Conservation (phyloP, 2,888 invertebrate genomes). For the Agonopterix alstromeriana region DNA sequence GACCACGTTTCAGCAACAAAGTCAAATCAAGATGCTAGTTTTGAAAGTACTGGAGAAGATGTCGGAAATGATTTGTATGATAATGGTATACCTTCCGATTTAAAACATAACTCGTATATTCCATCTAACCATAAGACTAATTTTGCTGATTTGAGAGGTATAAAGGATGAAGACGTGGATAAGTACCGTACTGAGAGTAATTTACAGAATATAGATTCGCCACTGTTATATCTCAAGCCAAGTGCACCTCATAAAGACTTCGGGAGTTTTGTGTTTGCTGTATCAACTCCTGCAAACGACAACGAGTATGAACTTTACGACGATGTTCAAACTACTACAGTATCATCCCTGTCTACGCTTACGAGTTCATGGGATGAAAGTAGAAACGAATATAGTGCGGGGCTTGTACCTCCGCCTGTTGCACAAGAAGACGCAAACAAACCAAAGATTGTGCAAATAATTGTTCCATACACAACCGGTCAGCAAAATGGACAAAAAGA, state of each 20-base stretch:
- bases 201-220: constrained; percentile 75
- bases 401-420: constrained; percentile 26
- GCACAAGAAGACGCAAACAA: constrained; percentile 51
- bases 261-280: constrained; percentile 49
- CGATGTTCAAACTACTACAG: constrained; percentile 44
- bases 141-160: constrained; percentile 61
- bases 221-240: constrained; percentile 72
- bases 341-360: constrained; percentile 27
- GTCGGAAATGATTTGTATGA: constrained; percentile 55
- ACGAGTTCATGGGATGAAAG: constrained; percentile 43
- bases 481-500: constrained; percentile 37
- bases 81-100: constrained; percentile 34
- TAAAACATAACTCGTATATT: constrained; percentile 31
- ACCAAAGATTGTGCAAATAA: constrained; percentile 84
- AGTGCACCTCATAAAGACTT: constrained; percentile 74
- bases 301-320: constrained; percentile 66
- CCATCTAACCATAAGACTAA: constrained; percentile 45
- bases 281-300: constrained; percentile 39
- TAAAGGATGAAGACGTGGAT: constrained; percentile 61
- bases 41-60: constrained; percentile 59
- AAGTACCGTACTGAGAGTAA: constrained; percentile 63
- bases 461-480: constrained; percentile 85
- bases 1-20: constrained; percentile 61
- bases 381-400: constrained; percentile 39
- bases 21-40: constrained; percentile 54